Percentiles rank a stretch among this genome's conserved stretches.
These are phyloP conservation scores for Aplocera efformata DNA, from an alignment of 2,888 invertebrate genomes.

Conservation along the genomic window DNA sequence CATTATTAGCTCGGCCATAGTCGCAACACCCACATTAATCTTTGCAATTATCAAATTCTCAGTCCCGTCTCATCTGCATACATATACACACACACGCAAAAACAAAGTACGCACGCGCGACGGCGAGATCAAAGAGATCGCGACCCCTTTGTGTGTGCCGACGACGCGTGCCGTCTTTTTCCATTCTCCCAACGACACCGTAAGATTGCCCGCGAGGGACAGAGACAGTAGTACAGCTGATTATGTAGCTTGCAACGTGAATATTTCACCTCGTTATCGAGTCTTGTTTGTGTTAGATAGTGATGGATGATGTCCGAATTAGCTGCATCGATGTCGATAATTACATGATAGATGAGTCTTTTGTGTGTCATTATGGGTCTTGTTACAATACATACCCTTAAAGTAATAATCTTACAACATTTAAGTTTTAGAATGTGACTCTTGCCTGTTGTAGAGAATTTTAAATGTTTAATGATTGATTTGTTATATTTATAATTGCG, in stretches of 20 bases:
- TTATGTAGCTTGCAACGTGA: slow-evolving; percentile 76
- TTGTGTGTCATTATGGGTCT: neutral
- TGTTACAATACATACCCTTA: neutral
- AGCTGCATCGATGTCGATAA: slow-evolving; percentile 54
- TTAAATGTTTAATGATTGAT: too few relatives aligned
- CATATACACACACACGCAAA: slow-evolving; percentile 57
- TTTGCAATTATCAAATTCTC: slow-evolving; percentile 79
- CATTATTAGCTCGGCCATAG: slow-evolving; percentile 23
- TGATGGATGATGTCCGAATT: slow-evolving; percentile 53
- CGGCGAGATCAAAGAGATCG: slow-evolving; percentile 76
- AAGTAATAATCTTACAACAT: too few relatives aligned
- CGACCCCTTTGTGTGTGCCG: slow-evolving; percentile 78
- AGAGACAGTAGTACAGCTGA: slow-evolving; percentile 58
- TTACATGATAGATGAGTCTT: slow-evolving; percentile 15
- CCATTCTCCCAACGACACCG: slow-evolving; percentile 51
- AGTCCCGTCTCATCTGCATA: slow-evolving; percentile 72
- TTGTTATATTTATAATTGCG: too few relatives aligned
- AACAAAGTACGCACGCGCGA: slow-evolving; percentile 68
- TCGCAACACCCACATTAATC: slow-evolving; percentile 63
- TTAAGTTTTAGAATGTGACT: too few relatives aligned
- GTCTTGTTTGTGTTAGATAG: slow-evolving; percentile 79
- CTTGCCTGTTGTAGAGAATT: too few relatives aligned
- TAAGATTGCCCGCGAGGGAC: slow-evolving; percentile 52
- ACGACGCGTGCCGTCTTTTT: slow-evolving; percentile 74
- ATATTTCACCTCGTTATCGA: slow-evolving; percentile 81